A percentile compares a stretch with the other conserved stretches of the same genome.
These are phyloP conservation scores for Maniola hyperantus DNA, from an alignment of 2,888 invertebrate genomes.

Conservation along the genomic window DNA sequence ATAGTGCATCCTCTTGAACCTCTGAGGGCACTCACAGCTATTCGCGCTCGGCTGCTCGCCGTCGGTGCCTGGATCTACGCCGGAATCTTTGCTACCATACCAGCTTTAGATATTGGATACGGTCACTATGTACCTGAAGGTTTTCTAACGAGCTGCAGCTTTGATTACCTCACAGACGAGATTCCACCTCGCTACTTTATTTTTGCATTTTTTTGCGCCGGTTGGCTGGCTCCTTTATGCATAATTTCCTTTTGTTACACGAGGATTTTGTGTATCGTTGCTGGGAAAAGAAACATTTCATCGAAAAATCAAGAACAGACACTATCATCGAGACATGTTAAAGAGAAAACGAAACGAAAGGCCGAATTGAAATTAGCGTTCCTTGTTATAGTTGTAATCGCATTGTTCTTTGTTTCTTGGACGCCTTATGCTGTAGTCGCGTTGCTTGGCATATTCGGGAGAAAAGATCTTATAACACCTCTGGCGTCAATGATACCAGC, in stretches of 20 bases:
- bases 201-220: conserved; percentile 88
- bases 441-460: conserved; percentile 87
- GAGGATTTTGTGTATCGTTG: conserved; percentile 86
- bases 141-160: conserved; percentile 92
- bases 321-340: conserved; percentile 81
- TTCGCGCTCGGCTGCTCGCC: conserved; percentile 84
- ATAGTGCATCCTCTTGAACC: conserved; percentile 90
- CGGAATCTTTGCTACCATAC: conserved; percentile 85
- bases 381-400: conserved; percentile 86
- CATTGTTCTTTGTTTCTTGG: conserved; percentile 91
- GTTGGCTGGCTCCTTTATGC: conserved; percentile 88
- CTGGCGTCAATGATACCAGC: conserved; percentile 89
- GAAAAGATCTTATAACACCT: conserved; percentile 85
- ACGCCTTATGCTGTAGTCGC: conserved; percentile 91
- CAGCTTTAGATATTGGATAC: conserved; percentile 86
- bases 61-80: conserved; percentile 89
- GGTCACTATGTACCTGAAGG: conserved; percentile 92
- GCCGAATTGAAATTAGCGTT: conserved; percentile 88
- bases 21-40: conserved; percentile 83
- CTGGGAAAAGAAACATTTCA: conserved; percentile 71
- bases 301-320: conserved; percentile 74
- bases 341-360: conserved; percentile 84
- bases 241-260: conserved; percentile 89
- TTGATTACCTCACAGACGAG: conserved; percentile 90
- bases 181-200: conserved; percentile 85